Conservation (phyloP, 2,888 invertebrate species). For the Dryomyza anilis region DNA sequence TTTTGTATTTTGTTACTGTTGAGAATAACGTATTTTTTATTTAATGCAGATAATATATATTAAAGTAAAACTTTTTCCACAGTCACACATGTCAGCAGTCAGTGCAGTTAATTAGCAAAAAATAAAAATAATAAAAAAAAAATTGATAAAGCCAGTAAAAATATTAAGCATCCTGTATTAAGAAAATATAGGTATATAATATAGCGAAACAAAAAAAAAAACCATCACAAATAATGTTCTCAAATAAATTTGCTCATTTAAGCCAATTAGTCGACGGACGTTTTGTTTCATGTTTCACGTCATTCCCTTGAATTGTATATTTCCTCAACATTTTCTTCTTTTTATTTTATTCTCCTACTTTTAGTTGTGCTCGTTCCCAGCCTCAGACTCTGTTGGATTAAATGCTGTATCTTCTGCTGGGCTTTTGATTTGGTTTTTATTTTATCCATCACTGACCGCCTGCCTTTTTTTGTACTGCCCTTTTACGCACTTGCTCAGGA, state of each 20-base stretch:
- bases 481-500: conserved; percentile 3
- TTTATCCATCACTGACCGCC: too few species aligned
- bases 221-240: conserved; percentile 40
- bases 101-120: conserved; percentile 37
- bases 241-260: conserved; percentile 46
- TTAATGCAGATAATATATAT: too few species aligned
- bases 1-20: background rate
- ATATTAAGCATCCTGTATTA: conserved; percentile 29
- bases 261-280: conserved; percentile 59
- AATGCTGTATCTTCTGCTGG: conserved; percentile 38
- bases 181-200: too few species aligned
- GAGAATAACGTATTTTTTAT: background rate
- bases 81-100: conserved; percentile 38
- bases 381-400: conserved; percentile 47
- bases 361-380: conserved; percentile 5
- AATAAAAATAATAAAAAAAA: background rate
- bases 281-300: conserved; percentile 56
- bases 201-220: conserved; percentile 34
- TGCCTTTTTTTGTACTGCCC: background rate
- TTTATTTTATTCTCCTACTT: too few species aligned
- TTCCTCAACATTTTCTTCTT: background rate
- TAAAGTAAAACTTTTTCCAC: background rate
- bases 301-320: conserved; percentile 41
- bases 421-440: conserved; percentile 29
- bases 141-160: background rate